Percentiles rank a stretch among this genome's conserved stretches.
Evolutionary conservation across 2,888 invertebrate species (phyloP).

Genomic region (Thymelicus lineola): DNA sequence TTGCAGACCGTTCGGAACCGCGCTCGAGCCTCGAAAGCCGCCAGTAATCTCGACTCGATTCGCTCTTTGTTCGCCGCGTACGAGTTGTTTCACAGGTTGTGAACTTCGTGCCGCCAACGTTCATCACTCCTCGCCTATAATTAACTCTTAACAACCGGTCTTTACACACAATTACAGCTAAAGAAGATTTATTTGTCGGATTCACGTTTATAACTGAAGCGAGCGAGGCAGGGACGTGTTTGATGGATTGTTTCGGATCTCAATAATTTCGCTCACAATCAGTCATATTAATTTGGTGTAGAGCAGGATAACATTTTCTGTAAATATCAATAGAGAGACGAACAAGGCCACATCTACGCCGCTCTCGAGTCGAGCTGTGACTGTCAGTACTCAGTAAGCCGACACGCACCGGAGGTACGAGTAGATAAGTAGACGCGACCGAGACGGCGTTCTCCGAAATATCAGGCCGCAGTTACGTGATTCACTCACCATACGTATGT

Average conservation of each 20-base stretch:
- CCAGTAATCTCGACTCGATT: slow-evolving; percentile 59
- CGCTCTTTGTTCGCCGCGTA: slow-evolving; percentile 57
- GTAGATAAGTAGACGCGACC: slow-evolving; percentile 61
- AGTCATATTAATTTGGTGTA: background rate
- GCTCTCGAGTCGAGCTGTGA: slow-evolving; percentile 45
- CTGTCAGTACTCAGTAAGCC: slow-evolving; percentile 47
- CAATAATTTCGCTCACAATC: slow-evolving; percentile 24
- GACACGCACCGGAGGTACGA: slow-evolving; percentile 55
- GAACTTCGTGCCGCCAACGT: slow-evolving; percentile 56
- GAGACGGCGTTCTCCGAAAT: slow-evolving; percentile 60
- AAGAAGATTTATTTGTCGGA: slow-evolving; percentile 20
- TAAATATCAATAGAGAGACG: slow-evolving; percentile 33
- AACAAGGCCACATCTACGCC: slow-evolving; percentile 56
- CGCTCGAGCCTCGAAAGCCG: slow-evolving; percentile 68
- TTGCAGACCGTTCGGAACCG: slow-evolving; percentile 57
- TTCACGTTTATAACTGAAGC: slow-evolving; percentile 38
- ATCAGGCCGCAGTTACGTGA: slow-evolving; percentile 58
- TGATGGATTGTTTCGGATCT: slow-evolving; percentile 13
- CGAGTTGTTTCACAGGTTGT: slow-evolving; percentile 61
- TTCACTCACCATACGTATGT: slow-evolving; percentile 49
- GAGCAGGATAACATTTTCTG: slow-evolving; percentile 16
- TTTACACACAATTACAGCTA: slow-evolving; percentile 8
- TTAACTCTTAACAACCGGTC: slow-evolving; percentile 45
- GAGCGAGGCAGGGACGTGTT: background rate
- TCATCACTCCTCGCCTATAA: slow-evolving; percentile 47